phyloP scores from a whole-genome alignment of 64 coral and sea anemone species.

The Orbicella faveolata region DNA sequence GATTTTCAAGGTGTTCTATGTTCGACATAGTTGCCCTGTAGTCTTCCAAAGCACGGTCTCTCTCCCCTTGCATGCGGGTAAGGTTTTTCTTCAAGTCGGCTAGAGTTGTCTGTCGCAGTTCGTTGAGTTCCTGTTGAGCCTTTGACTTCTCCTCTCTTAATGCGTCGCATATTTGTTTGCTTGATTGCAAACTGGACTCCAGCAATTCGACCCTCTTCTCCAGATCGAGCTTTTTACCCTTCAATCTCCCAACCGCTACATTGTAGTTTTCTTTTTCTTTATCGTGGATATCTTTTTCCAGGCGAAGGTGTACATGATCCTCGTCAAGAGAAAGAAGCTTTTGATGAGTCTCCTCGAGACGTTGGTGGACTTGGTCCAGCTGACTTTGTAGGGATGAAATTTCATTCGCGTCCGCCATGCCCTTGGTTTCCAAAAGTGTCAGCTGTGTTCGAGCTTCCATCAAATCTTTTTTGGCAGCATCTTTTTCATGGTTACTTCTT shows the following conservation, averaged over 20 bases:
- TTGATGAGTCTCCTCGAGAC: slow-evolving; percentile 67
- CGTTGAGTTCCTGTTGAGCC: slow-evolving; percentile 12
- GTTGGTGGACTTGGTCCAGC: slow-evolving; percentile 51
- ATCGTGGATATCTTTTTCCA: slow-evolving; percentile 23
- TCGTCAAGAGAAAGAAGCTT: slow-evolving; percentile 78
- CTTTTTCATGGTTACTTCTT: slow-evolving; percentile 64
- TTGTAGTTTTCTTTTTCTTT: slow-evolving; percentile 35
- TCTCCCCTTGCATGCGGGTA: slow-evolving; percentile 59
- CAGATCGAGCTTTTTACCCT: slow-evolving; percentile 12
- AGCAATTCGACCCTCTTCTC: slow-evolving; percentile 24
- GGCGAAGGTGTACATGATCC: slow-evolving; percentile 62
- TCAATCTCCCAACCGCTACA: neutral
- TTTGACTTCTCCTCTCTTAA: slow-evolving; percentile 37
- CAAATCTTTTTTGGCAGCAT: slow-evolving; percentile 72
- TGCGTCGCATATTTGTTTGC: neutral
- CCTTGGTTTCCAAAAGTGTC: slow-evolving; percentile 67
- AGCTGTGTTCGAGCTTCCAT: slow-evolving; percentile 53
- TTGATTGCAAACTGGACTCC: slow-evolving; percentile 23
- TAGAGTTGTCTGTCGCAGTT: slow-evolving; percentile 29
- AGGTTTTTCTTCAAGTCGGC: slow-evolving; percentile 58
- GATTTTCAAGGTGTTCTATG: slow-evolving; percentile 59
- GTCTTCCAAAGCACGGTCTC: slow-evolving; percentile 71
- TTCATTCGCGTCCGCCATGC: slow-evolving; percentile 50
- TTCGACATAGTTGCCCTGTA: slow-evolving; percentile 39
- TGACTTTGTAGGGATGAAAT: slow-evolving; percentile 73